Evolutionary conservation across 2,888 invertebrate species (phyloP).

Genomic region (Shargacucullia verbasci): DNA sequence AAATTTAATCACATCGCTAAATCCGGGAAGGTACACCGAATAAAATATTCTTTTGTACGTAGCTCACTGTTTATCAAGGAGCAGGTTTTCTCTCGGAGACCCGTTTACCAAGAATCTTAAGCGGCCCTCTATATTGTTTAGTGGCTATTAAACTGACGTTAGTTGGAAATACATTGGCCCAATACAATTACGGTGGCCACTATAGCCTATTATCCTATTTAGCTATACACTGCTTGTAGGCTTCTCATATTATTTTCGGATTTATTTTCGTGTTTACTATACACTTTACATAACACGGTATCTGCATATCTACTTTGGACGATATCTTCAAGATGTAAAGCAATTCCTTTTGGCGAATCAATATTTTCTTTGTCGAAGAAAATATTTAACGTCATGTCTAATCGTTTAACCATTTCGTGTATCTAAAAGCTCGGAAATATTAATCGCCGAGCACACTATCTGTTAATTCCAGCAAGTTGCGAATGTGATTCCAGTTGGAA

Average conservation of each 20-base stretch:
- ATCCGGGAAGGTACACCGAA: background rate
- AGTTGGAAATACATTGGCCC: conserved; percentile 7
- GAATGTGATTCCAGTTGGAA: conserved; percentile 18
- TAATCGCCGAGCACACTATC: conserved; percentile 26
- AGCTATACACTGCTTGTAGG: background rate
- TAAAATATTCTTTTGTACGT: conserved; percentile 1
- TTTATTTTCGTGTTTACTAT: too few relatives aligned
- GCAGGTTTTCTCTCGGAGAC: conserved; percentile 1
- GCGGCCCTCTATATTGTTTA: conserved; percentile 7
- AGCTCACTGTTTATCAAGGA: background rate
- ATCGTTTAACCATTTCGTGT: conserved; percentile 1
- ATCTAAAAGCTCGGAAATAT: conserved; percentile 8
- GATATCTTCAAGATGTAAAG: too few relatives aligned
- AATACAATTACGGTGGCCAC: conserved; percentile 6
- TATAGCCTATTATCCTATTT: background rate
- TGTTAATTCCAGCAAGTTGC: conserved; percentile 23
- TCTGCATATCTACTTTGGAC: too few relatives aligned
- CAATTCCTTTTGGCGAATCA: too few relatives aligned
- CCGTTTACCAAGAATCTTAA: conserved; percentile 2
- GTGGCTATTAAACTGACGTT: conserved; percentile 9
- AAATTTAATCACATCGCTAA: conserved; percentile 3
- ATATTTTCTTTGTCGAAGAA: background rate
- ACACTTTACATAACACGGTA: too few relatives aligned
- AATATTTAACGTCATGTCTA: background rate
- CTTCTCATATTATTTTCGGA: background rate